Base-by-base conservation (phyloP, 2,888 invertebrate species). In the Drosophila ezoana region DNA sequence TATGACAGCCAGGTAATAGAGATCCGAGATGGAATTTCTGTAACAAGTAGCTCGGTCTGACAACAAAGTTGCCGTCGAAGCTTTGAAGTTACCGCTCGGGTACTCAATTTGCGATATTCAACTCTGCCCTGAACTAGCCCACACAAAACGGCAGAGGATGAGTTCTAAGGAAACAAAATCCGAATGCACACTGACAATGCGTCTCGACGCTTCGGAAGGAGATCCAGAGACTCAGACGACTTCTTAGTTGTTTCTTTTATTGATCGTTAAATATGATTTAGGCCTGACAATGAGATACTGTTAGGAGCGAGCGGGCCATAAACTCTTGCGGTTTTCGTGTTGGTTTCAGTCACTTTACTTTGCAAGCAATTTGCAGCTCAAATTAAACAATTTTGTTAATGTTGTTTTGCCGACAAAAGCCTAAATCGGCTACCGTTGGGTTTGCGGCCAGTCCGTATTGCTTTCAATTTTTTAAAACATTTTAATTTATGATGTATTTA, bases 181-280 rank as follows among this genome's bases (percentile, higher is more conserved):
- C 58, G 20, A 47, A 62, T 56, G 32, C 44, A 58, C 18, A 33
- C 47, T 44, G 48, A 57, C 56, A 74, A 74, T 69, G 45, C 56
- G 45, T 53, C 33, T 32, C 14, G 37, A 35, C 33, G 13, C 35
- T 14, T n/a, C 10, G 1, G 35, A 40, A 32, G 32, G 28, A 38
- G 43, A 49, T 52, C 32, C 40, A 52, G 59, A 41, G 40, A 18
- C 40, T 47, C 40, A 33, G 43, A 49, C 51, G 33, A 23, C 16
- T 37, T 62, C 64, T 64, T 41, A 37, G 49, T 59, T 61, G 61
- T 53, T 75, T 68, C 69, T 67, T 86, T 87, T 88, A 87, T 87
- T 82, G 86, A 83, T 84, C 89, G 85, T 87, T 87, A 87, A 87
- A 87, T 79, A 87, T 87, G 86, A 87, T 87, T 87, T 87, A 87